Evolutionary conservation across 1,140 invertebrate species (phyloP), one percentile per base, ranked within the genome.

Genomic region (Tetragonula clypearis): DNA sequence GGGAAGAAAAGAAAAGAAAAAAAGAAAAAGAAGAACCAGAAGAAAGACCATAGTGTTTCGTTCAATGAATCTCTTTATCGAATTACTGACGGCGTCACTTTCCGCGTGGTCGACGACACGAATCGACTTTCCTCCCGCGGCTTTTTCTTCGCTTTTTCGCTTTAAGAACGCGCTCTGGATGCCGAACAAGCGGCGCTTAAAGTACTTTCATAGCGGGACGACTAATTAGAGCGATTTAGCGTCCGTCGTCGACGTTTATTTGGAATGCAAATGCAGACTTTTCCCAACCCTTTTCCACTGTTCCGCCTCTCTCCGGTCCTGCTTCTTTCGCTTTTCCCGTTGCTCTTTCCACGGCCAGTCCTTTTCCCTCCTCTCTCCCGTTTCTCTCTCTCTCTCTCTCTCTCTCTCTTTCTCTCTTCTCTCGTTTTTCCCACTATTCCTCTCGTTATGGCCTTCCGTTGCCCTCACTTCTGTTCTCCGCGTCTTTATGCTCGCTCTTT

Each of bases 151-250:
- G 77, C 56, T 83, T 88, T 79, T 85, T 78, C 72, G 75, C 75
- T 90, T 85, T 88, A 77, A 79, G 78, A 87, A 87, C 86, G 82
- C 82, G 73, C 83, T n/a, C 53, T 74, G 86, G 84, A 79, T 87
- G 78, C 68, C 77, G 88, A 88, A 90, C 88, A 90, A 90, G 86
- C 69, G 81, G 58, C 79, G 88, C 89, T 87, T 90, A 84, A 90
- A 90, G 89, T 87, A 90, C 87, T 89, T 89, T 85, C 88, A 90
- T 88, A 90, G 89, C 72, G 83, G 82, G 83, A 88, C 86, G 89
- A 86, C 89, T 90, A 90, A 90, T 90, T 90, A 90, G 89, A 90
- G 83, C 89, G 89, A 90, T 90, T 90, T 90, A 90, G 82, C 88
- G 84, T 82, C 73, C 82, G 86, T 86, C 80, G 88, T 76, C 73